Conservation (phyloP, 2,113 vertebrate species). For the Chloropsis cyanopogon region DNA sequence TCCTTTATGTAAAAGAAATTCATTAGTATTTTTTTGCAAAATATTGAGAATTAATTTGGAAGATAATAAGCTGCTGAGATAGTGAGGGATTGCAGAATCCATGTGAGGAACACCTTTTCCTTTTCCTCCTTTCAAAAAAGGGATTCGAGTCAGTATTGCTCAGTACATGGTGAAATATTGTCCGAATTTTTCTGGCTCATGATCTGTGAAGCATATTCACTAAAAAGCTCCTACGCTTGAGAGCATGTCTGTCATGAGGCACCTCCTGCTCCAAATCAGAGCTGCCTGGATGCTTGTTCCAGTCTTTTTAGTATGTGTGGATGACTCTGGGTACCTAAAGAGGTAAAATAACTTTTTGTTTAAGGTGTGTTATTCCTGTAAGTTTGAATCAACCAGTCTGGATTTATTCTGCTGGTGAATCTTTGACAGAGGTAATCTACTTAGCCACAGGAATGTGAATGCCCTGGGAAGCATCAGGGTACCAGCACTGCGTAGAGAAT, state of each 20-base stretch:
- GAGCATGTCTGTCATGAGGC: neutral
- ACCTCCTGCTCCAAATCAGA: neutral
- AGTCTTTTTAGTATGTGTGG: neutral
- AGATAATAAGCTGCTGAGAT: neutral
- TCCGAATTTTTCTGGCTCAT: neutral
- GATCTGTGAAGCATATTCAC: neutral
- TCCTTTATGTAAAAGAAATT: slow-evolving; percentile 20
- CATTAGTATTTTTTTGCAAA: neutral
- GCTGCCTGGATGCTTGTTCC: neutral
- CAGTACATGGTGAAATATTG: neutral
- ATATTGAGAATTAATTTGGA: neutral
- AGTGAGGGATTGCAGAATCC: neutral
- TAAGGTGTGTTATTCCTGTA: neutral
- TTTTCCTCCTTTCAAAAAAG: neutral
- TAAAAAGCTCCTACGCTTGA: accelerated
- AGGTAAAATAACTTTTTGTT: neutral
- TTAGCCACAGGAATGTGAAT: neutral
- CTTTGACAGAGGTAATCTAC: neutral
- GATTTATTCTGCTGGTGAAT: neutral
- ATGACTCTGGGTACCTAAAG: neutral
- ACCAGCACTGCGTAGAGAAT: neutral
- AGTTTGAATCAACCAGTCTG: neutral
- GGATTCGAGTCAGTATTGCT: neutral
- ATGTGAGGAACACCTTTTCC: neutral
- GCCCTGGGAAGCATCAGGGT: neutral